Evolutionary conservation across 2,888 invertebrate genomes (phyloP).

Genomic region (Lepidochrysops patricia): DNA sequence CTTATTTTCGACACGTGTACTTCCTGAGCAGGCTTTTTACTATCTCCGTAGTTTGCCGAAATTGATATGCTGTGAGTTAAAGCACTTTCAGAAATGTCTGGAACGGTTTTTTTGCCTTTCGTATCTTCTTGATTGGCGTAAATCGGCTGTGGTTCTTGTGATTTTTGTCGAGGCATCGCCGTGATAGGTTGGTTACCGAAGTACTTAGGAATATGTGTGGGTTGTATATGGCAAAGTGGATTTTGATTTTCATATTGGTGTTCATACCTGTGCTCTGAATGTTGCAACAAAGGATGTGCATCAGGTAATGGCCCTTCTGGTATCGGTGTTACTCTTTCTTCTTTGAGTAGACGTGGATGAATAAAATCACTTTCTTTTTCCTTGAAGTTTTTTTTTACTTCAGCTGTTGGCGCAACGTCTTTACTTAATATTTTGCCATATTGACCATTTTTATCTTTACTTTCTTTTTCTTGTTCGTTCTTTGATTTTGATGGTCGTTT

Average conservation of each 20-base stretch:
- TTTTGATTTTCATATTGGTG: slow-evolving; percentile 74
- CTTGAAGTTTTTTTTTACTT: slow-evolving; percentile 74
- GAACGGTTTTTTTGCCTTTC: slow-evolving; percentile 40
- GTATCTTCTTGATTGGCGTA: slow-evolving; percentile 67
- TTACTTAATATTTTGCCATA: slow-evolving; percentile 63
- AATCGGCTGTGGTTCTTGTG: slow-evolving; percentile 57
- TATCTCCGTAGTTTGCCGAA: slow-evolving; percentile 58
- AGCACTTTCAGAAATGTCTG: slow-evolving; percentile 58
- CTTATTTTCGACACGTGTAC: slow-evolving; percentile 74
- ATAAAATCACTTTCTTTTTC: slow-evolving; percentile 72
- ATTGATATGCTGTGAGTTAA: slow-evolving; percentile 62
- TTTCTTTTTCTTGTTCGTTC: slow-evolving; percentile 44
- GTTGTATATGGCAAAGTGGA: slow-evolving; percentile 69
- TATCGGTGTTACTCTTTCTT: slow-evolving; percentile 66
- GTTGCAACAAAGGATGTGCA: slow-evolving; percentile 81
- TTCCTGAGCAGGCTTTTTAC: slow-evolving; percentile 54
- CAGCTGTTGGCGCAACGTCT: slow-evolving; percentile 54
- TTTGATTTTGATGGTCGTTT: slow-evolving; percentile 58
- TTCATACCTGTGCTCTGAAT: slow-evolving; percentile 86
- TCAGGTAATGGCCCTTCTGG: slow-evolving; percentile 62
- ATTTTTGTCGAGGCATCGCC: slow-evolving; percentile 42
- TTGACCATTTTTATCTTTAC: slow-evolving; percentile 40
- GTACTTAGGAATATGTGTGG: slow-evolving; percentile 77
- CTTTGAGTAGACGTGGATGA: slow-evolving; percentile 62
- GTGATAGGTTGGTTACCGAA: slow-evolving; percentile 71